Evolutionary conservation across 1,140 invertebrate genomes (phyloP).

Genomic region (Drosophila yakuba): DNA sequence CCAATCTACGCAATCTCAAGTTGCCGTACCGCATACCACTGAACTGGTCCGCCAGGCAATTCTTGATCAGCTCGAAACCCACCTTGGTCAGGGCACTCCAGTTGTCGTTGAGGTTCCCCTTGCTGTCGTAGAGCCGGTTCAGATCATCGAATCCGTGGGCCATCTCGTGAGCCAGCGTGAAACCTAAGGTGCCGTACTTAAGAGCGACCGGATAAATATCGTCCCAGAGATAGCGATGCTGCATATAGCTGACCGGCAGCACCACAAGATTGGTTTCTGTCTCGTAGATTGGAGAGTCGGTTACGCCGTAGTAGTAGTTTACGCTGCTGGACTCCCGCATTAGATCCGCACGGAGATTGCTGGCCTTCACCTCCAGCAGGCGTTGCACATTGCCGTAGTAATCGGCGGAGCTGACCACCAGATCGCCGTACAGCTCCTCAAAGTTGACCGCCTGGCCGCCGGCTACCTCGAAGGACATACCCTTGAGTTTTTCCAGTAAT

Average conservation of each 20-base stretch:
- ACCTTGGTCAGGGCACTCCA: conserved; percentile 95
- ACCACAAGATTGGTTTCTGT: conserved; percentile 98
- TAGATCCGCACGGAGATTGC: conserved; percentile 88
- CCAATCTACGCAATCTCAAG: conserved; percentile 89
- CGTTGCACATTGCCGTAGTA: conserved; percentile 95
- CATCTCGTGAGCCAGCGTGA: conserved; percentile 90
- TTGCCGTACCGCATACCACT: conserved; percentile 88
- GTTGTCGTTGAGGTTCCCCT: conserved; percentile 90
- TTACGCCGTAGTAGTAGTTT: conserved; percentile 93
- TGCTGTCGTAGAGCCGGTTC: conserved; percentile 88
- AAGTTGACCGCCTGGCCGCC: conserved; percentile 51
- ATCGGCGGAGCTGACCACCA: conserved; percentile 88
- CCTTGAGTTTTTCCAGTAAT: conserved; percentile 62
- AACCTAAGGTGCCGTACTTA: conserved; percentile 98
- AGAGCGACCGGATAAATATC: conserved; percentile 92
- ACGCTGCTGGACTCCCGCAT: conserved; percentile 89
- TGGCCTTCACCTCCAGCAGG: conserved; percentile 89
- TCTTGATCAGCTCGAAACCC: conserved; percentile 93
- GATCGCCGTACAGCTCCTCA: conserved; percentile 85
- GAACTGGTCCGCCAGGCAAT: conserved; percentile 97
- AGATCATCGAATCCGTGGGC: conserved; percentile 89
- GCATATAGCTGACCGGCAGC: conserved; percentile 97
- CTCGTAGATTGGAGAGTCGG: conserved; percentile 96
- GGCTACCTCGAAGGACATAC: conserved; percentile 63
- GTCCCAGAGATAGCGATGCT: conserved; percentile 96